Conservation (phyloP, 2,888 invertebrate species). For the Hofmannophila pseudospretella region DNA sequence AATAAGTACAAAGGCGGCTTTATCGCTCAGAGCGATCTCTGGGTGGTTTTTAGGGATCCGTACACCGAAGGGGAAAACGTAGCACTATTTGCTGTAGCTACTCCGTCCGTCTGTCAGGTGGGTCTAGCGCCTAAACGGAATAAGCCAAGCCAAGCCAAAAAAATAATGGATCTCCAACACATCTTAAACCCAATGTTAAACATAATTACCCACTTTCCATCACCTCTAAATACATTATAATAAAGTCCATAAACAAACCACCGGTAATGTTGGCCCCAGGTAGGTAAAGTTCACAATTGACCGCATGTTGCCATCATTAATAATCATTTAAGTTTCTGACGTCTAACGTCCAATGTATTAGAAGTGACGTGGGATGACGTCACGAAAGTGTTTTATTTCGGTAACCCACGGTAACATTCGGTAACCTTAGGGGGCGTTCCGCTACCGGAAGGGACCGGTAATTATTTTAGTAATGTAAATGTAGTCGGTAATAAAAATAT, state of each 20-base stretch:
- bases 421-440: not conserved
- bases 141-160: no score
- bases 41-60: no score
- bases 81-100: no score
- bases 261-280: not conserved
- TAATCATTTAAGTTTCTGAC: constrained; percentile 33
- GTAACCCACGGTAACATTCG: not conserved
- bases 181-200: no score
- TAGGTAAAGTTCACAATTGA: no score
- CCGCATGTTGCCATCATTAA: constrained; percentile 24
- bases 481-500: no score
- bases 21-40: no score
- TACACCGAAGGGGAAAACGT: no score
- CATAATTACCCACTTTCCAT: not conserved
- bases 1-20: no score
- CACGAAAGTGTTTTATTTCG: constrained; percentile 19
- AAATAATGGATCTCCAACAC: no score
- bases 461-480: not conserved
- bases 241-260: constrained; percentile 4
- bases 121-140: no score
- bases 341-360: constrained; percentile 18
- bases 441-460: not conserved
- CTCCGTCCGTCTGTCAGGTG: no score
- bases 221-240: not conserved
- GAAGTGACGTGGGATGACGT: constrained; percentile 20